Percentiles rank a stretch among this genome's conserved stretches.
These are phyloP conservation scores for Anomalospiza imberbis DNA, from an alignment of 2,797 vertebrate species.

Conservation along the genomic window DNA sequence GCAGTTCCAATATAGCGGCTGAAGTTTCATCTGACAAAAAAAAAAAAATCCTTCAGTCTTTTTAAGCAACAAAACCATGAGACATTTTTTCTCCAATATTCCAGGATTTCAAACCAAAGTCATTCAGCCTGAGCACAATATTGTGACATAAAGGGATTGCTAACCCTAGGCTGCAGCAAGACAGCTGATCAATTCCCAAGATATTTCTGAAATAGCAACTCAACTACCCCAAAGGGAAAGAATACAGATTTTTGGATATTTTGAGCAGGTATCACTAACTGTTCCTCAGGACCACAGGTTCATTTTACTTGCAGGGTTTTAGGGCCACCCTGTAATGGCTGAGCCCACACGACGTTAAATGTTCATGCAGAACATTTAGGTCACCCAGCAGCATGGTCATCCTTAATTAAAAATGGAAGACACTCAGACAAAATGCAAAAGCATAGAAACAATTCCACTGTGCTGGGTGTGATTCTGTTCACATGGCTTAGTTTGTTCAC, in stretches of 20 bases:
- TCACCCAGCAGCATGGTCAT: rapidly evolving
- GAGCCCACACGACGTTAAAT: neutral
- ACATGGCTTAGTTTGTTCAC: neutral
- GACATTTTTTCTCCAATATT: neutral
- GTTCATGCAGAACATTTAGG: neutral
- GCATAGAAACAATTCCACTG: neutral
- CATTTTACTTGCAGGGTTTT: neutral
- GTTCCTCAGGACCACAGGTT: neutral
- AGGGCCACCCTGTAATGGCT: neutral
- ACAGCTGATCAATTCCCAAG: neutral
- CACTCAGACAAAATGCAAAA: neutral
- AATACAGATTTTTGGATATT: neutral
- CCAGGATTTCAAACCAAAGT: neutral
- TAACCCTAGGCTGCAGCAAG: neutral
- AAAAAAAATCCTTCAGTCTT: neutral
- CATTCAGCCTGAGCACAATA: neutral
- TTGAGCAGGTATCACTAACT: neutral
- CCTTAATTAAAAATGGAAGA: neutral
- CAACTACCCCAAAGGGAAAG: neutral
- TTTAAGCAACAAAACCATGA: neutral
- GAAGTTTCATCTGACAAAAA: neutral
- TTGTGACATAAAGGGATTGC: neutral
- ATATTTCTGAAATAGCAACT: neutral
- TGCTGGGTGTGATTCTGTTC: neutral
- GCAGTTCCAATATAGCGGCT: neutral